Percentiles rank a stretch among this genome's conserved stretches.
phyloP scores from a whole-genome alignment of 1,140 invertebrate species.

The Pseudomyrmex concolor region DNA sequence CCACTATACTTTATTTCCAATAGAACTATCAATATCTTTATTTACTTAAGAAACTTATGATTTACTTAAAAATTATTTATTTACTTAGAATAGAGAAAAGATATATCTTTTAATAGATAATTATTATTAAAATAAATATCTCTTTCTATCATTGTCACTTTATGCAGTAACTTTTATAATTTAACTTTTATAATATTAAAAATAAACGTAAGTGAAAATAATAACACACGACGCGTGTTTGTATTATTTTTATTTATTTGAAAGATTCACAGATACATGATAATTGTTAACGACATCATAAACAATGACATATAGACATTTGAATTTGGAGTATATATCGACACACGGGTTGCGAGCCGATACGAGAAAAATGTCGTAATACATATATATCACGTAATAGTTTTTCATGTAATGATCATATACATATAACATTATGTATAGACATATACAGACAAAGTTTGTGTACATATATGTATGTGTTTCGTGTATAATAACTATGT shows the following conservation, averaged over 20 bases:
- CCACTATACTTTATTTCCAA: too few relatives aligned
- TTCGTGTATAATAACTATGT: conserved; percentile 41
- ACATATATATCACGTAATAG: conserved; percentile 70
- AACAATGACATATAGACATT: conserved; percentile 75
- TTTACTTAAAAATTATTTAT: too few relatives aligned
- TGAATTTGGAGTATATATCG: conserved; percentile 65
- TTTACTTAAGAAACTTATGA: too few relatives aligned
- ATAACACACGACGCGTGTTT: conserved; percentile 7
- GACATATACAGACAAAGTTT: conserved; percentile 73
- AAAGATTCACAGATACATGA: conserved; percentile 74
- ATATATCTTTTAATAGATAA: too few relatives aligned
- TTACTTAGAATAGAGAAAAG: too few relatives aligned
- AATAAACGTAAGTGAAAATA: neutral
- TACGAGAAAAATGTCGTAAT: conserved; percentile 68
- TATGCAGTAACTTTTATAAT: neutral
- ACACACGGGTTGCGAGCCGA: conserved; percentile 42
- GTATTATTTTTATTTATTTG: conserved; percentile 71
- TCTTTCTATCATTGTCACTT: neutral
- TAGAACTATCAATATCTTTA: too few relatives aligned
- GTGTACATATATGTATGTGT: conserved; percentile 47
- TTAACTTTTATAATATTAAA: neutral
- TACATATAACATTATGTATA: conserved; percentile 71
- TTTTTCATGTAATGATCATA: conserved; percentile 63
- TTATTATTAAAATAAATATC: too few relatives aligned
- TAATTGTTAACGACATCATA: conserved; percentile 75